These are phyloP conservation scores for Druceiella hillmani DNA, from an alignment of 2,888 invertebrate species.

Conservation along the genomic window DNA sequence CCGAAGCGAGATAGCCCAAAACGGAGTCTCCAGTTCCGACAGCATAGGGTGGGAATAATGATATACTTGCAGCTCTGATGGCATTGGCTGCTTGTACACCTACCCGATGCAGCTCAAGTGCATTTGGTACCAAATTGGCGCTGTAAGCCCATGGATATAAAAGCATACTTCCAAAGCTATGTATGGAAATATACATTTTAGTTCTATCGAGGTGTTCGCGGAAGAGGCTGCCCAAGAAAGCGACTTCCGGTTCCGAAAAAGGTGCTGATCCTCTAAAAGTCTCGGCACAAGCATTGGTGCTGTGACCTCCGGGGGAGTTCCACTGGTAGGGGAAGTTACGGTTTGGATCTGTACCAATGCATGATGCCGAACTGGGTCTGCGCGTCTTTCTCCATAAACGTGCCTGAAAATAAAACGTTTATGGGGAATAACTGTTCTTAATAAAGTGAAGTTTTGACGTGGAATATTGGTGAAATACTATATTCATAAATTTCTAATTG, in stretches of 20 bases:
- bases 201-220: slow-evolving; percentile 41
- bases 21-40: slow-evolving; percentile 49
- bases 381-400: slow-evolving; percentile 68
- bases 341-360: slow-evolving; percentile 69
- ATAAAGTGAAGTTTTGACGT: no score
- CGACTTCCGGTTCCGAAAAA: slow-evolving; percentile 64
- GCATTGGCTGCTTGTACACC: slow-evolving; percentile 39
- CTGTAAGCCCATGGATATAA: slow-evolving; percentile 66
- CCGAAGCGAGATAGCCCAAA: slow-evolving; percentile 52
- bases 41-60: slow-evolving; percentile 39
- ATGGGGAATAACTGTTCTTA: no score
- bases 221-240: slow-evolving; percentile 53
- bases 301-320: slow-evolving; percentile 58
- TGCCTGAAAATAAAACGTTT: slow-evolving; percentile 37
- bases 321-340: slow-evolving; percentile 69
- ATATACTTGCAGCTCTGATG: slow-evolving; percentile 32
- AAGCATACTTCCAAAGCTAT: slow-evolving; percentile 66
- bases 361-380: slow-evolving; percentile 35
- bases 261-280: slow-evolving; percentile 54
- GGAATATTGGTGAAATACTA: no score
- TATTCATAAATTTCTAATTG: no score
- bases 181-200: slow-evolving; percentile 65
- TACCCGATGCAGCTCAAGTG: slow-evolving; percentile 38
- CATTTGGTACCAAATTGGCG: slow-evolving; percentile 43
- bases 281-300: slow-evolving; percentile 51